Evolutionary conservation across 2,888 invertebrate species (phyloP), one percentile per base, ranked within the genome.

Genomic region (Elysia crispata): DNA sequence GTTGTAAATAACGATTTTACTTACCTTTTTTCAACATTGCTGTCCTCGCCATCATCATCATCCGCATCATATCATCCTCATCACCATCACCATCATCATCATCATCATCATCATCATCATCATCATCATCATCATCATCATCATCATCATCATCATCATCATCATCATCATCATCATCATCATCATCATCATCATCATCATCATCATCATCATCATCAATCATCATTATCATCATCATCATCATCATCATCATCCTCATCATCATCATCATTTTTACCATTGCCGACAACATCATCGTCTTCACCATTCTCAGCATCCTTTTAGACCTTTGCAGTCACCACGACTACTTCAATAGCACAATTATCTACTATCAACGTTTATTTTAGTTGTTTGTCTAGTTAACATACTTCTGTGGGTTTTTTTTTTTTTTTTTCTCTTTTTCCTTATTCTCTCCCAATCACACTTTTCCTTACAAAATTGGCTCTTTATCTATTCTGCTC

Each of bases 111-210:
- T 25, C 8, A 15, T 13, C 31, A 25, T 69, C 13, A 30, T 30
- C 31, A 30, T 28, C 31, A 69, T 28, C 20, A 69, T n/a, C 28
- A 8, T 69, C 30, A 18, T 41, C n/a, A 23, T 18, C n/a, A 13
- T 20, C 60, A 20, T 57, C 74, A n/a, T 5, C 31, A 8, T 28
- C 74, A 57, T 28, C 31, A 15, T 28, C 30, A 20, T 28, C 1
- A 41, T 70, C 70, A 70, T 33, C 70, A 70, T 70, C 70, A 70
- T 70, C 70, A 70, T 70, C 70, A 70, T 70, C 41, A 70, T 70
- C 70, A 70, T 70, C 70, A 70, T 70, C 70, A 70, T 70, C 70
- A 70, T 70, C 70, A 33, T 70, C 41, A 70, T 70, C 70, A 70
- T 70, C 70, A 70, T 70, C 70, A 70, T 70, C 70, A n/a, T n/a